A percentile compares a stretch with the other conserved stretches of the same genome.
These are phyloP conservation scores for Galeopterus variegatus DNA, from an alignment of 2,113 vertebrate genomes.

Conservation along the genomic window DNA sequence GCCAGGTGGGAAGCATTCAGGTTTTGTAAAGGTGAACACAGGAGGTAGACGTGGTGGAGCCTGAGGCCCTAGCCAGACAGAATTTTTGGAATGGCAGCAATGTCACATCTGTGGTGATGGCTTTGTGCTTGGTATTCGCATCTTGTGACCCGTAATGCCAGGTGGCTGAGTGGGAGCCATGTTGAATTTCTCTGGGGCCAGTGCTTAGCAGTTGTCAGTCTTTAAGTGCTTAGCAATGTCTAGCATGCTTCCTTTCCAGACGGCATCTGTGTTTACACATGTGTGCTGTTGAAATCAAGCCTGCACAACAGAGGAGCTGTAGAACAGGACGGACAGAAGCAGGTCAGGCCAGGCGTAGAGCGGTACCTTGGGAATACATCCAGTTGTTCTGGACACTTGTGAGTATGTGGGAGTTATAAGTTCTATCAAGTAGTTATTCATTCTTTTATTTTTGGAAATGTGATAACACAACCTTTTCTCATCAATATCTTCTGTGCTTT, in stretches of 20 bases:
- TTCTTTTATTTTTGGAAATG: constrained; percentile 30
- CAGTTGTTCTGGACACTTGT: not conserved
- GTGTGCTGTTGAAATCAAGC: not conserved
- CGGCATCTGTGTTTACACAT: not conserved
- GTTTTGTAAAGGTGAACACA: not conserved
- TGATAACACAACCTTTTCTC: not conserved
- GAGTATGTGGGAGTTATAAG: not conserved
- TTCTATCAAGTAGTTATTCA: not conserved
- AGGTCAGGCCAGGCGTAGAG: not conserved
- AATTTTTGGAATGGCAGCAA: constrained; percentile 34
- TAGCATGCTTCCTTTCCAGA: constrained; percentile 25
- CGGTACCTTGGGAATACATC: not conserved
- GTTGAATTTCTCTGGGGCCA: not conserved
- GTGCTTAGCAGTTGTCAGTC: not conserved
- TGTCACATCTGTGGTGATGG: not conserved
- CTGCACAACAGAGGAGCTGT: not conserved
- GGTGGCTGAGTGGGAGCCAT: not conserved
- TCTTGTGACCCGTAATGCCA: not conserved
- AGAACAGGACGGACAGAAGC: not conserved
- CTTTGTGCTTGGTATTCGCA: constrained; percentile 49
- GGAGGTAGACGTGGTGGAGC: not conserved
- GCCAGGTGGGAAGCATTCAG: not conserved
- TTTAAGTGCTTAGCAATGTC: not conserved
- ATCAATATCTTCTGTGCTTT: not conserved
- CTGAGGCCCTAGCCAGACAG: not conserved